These are phyloP conservation scores for Heliothis peltigera DNA, from an alignment of 2,888 invertebrate genomes.

Conservation along the genomic window DNA sequence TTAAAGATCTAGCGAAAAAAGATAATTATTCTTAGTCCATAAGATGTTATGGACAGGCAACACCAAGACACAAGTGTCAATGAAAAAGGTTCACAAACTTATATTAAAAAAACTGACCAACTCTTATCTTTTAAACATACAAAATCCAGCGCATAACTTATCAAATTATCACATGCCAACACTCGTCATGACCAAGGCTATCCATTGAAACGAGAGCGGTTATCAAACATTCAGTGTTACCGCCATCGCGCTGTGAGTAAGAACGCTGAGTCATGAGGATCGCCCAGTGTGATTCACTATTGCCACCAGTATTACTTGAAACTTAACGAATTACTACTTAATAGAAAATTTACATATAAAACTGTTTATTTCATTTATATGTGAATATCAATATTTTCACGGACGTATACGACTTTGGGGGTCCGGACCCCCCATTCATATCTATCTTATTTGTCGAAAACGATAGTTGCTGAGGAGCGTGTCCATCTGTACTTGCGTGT, in stretches of 20 bases:
- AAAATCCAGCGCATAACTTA: conserved; percentile 7
- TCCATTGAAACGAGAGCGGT: conserved; percentile 63
- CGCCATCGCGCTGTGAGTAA: conserved; percentile 69
- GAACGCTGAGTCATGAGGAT: conserved; percentile 66
- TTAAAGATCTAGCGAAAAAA: too few species aligned
- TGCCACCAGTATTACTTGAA: conserved; percentile 7
- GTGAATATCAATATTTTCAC: too few species aligned
- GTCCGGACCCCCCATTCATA: too few species aligned
- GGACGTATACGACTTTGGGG: too few species aligned
- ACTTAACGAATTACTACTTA: background rate
- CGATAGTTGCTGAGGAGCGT: too few species aligned
- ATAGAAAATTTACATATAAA: background rate
- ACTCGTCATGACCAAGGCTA: conserved; percentile 60
- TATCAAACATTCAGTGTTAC: conserved; percentile 69
- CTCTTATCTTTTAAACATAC: conserved; percentile 17
- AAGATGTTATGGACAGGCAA: too few species aligned
- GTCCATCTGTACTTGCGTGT: too few species aligned
- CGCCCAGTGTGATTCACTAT: conserved; percentile 41
- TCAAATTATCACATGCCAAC: conserved; percentile 36
- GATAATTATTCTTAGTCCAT: too few species aligned
- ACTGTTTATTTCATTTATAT: too few species aligned
- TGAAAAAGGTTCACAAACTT: background rate
- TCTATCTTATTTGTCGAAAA: too few species aligned
- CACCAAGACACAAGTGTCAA: too few species aligned
- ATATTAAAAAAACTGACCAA: conserved; percentile 8